A percentile compares a stretch with the other conserved stretches of the same genome.
Evolutionary conservation across 1,140 invertebrate genomes (phyloP).

Genomic region (Magallana angulata): DNA sequence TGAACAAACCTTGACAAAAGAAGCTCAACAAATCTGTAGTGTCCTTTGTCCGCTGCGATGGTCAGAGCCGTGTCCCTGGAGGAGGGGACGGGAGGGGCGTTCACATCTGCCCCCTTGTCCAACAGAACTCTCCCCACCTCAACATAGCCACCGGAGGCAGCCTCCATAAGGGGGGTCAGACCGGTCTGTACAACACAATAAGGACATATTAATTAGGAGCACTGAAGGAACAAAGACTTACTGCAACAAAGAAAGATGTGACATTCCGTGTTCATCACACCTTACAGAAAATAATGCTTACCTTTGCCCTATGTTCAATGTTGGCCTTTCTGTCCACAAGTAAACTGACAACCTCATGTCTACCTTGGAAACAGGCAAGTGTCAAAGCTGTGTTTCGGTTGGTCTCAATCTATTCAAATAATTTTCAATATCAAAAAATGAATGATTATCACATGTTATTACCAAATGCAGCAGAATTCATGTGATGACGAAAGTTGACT

Average conservation of each 20-base stretch:
- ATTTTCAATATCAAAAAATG: neutral
- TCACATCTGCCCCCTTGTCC: constrained; percentile 98
- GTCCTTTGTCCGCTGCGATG: constrained; percentile 99
- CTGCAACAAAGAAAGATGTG: too few species aligned
- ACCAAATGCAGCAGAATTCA: too few species aligned
- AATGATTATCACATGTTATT: too few species aligned
- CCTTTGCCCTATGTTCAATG: constrained; percentile 98
- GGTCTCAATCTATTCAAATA: constrained; percentile 93
- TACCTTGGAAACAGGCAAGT: constrained; percentile 98
- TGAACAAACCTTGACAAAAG: constrained; percentile 76
- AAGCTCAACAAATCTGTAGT: constrained; percentile 97
- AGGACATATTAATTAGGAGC: neutral
- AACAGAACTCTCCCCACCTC: constrained; percentile 97
- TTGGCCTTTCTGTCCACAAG: constrained; percentile 98
- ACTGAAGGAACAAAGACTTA: neutral
- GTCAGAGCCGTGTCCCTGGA: constrained; percentile 98
- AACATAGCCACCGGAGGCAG: constrained; percentile 98
- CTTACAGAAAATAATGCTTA: constrained; percentile 70
- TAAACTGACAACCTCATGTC: constrained; percentile 97
- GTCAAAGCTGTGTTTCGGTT: constrained; percentile 99
- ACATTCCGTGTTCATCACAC: too few species aligned
- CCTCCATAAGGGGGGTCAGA: constrained; percentile 99
- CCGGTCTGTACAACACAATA: constrained; percentile 87
- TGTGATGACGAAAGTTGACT: neutral
- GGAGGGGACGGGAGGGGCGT: constrained; percentile 98